Evolutionary conservation across 2,888 invertebrate species (phyloP).

Genomic region (Galerucella pusilla): DNA sequence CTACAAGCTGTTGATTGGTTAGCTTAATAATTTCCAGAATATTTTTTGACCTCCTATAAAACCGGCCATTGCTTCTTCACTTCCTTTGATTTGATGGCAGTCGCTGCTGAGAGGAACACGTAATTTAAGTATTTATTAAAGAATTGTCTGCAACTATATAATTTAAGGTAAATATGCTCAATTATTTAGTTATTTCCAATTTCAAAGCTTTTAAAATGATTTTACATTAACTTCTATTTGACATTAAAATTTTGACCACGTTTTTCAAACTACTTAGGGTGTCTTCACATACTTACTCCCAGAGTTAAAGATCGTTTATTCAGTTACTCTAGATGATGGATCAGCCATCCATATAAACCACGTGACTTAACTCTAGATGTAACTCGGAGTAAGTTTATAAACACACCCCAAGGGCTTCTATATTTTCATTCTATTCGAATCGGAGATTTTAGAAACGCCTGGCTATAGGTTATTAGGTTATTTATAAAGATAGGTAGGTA

Average conservation of each 20-base stretch:
- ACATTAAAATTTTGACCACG: constrained; percentile 15
- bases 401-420: no score
- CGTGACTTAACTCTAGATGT: no score
- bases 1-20: constrained; percentile 54
- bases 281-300: no score
- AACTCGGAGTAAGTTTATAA: no score
- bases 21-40: constrained; percentile 59
- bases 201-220: neutral
- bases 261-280: constrained; percentile 17
- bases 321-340: no score
- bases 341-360: no score
- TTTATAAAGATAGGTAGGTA: neutral
- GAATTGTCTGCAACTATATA: constrained; percentile 57
- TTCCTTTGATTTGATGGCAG: constrained; percentile 57
- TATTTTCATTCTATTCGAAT: no score
- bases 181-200: constrained; percentile 18
- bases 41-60: constrained; percentile 58
- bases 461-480: neutral
- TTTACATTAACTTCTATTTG: constrained; percentile 18
- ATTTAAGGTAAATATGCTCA: constrained; percentile 52
- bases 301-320: no score
- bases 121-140: constrained; percentile 53
- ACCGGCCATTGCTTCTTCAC: constrained; percentile 57
- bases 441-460: no score
- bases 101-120: constrained; percentile 50